Conservation (phyloP, 1,140 invertebrate genomes). For the Caenorhabditis tropicalis region DNA sequence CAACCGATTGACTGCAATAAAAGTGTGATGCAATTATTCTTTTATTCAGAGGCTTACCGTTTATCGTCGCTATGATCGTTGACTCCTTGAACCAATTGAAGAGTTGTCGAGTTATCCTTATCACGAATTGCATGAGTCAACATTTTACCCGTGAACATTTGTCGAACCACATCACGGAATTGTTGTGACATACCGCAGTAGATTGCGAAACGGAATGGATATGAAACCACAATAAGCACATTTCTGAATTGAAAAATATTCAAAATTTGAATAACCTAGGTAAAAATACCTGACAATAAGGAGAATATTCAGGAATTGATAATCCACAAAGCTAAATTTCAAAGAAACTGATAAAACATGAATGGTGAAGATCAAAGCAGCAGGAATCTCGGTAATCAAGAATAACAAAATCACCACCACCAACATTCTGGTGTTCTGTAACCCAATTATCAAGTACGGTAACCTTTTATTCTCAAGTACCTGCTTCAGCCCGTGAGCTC, state of each 20-base stretch:
- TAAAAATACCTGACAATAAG: constrained; percentile 66
- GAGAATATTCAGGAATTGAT: constrained; percentile 66
- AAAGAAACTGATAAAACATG: constrained; percentile 67
- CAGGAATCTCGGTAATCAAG: constrained; percentile 68
- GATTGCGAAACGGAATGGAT: constrained; percentile 70
- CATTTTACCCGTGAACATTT: constrained; percentile 53
- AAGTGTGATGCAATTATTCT: background rate
- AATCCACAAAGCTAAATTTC: constrained; percentile 64
- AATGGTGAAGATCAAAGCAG: constrained; percentile 67
- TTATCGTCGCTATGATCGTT: constrained; percentile 45
- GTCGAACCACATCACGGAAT: constrained; percentile 65
- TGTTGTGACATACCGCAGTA: constrained; percentile 70
- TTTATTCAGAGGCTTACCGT: background rate
- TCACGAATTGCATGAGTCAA: constrained; percentile 43
- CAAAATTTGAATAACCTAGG: background rate
- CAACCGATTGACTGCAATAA: constrained; percentile 25
- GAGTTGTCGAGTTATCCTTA: constrained; percentile 49
- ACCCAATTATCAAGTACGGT: background rate
- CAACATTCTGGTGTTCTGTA: constrained; percentile 67
- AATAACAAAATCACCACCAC: constrained; percentile 68
- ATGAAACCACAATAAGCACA: constrained; percentile 67
- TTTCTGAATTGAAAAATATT: no score
- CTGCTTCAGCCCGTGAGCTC: constrained; percentile 68
- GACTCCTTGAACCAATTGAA: constrained; percentile 42
- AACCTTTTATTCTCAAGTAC: constrained; percentile 51